Evolutionary conservation across 2,888 invertebrate genomes (phyloP).

Genomic region (Drosophila paranaensis): DNA sequence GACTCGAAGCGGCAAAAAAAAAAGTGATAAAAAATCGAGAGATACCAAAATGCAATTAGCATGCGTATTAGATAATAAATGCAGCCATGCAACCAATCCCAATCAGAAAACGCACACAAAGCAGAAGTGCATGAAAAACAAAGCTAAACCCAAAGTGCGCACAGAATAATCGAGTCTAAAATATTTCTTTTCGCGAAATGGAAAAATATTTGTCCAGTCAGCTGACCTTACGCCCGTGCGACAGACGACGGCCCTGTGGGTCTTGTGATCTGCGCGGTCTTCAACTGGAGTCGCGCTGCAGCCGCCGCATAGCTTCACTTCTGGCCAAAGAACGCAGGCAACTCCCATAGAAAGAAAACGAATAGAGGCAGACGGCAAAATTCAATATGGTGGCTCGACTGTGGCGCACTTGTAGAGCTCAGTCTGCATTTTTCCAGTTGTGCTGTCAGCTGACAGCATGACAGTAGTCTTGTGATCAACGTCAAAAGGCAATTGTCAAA

Average conservation of each 20-base stretch:
- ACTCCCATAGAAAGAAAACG: constrained; percentile 2
- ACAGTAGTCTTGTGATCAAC: constrained; percentile 80
- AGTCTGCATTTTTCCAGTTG: constrained; percentile 57
- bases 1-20: constrained; percentile 30
- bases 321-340: not conserved
- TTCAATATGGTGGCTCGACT: constrained; percentile 60
- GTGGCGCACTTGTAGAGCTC: constrained; percentile 31
- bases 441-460: constrained; percentile 78
- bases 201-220: constrained; percentile 58
- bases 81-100: constrained; percentile 31
- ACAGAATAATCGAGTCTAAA: constrained; percentile 17
- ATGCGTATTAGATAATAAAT: constrained; percentile 68
- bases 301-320: not conserved
- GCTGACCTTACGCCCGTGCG: constrained; percentile 63
- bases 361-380: constrained; percentile 27
- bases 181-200: constrained; percentile 16
- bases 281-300: not conserved
- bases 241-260: constrained; percentile 23
- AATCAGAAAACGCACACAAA: constrained; percentile 3
- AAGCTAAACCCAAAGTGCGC: constrained; percentile 47
- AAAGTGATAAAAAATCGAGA: constrained; percentile 51
- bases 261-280: constrained; percentile 65
- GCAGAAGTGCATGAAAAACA: constrained; percentile 14
- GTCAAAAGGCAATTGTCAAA: constrained; percentile 78
- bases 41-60: constrained; percentile 31